Base-by-base conservation (phyloP, 2,797 vertebrate genomes). In the Arvicola amphibius region DNA sequence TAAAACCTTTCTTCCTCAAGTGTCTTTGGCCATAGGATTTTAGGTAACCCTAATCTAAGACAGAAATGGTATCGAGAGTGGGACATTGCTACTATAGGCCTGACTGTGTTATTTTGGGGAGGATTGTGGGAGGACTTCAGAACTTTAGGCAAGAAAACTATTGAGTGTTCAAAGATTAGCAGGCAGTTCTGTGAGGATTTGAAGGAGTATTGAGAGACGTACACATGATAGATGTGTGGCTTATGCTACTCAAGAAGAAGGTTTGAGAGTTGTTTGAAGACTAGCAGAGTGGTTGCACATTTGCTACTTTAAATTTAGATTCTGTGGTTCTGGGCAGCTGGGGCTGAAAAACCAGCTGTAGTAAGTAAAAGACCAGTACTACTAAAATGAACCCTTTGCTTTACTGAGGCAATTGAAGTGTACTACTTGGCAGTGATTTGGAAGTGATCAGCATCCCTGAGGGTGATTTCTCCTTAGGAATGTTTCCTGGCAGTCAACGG, bases 171-270 rank as follows among this genome's bases (percentile, higher is more conserved):
- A 25, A 73, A 40, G 19, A 40, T 6, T 73, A 10, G 37, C 12
- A 23, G 6, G 10, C 23, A 25, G 21, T 25, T 74, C 37, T 74
- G 5, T 74, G 21, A 11, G 21, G 25, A 43, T 19, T 13, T 74
- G 21, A 11, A 25, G 69, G 10, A 40, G 37, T 40, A 12, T 40
- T 40, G 71, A 73, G 21, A 73, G n/a, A 12, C 40, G 37, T 37
- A 13, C 21, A 25, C 12, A 5, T 23, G 10, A 11, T 73, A 4
- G 21, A 2, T 0, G 37, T 2, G 4, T 73, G 19, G n/a, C 10
- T 73, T 40, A 2, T 73, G 37, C 37, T 23, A 25, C 11, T 40
- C 4, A 23, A 43, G 71, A 74, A 13, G 4, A 23, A 43, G 25
- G 71, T 13, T 69, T 69, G 23, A 74, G 21, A 74, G 40, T 13